Evolutionary conservation across 2,888 invertebrate species (phyloP), one percentile per base, ranked within the genome.

Genomic region (Exephanes ischioxanthus): DNA sequence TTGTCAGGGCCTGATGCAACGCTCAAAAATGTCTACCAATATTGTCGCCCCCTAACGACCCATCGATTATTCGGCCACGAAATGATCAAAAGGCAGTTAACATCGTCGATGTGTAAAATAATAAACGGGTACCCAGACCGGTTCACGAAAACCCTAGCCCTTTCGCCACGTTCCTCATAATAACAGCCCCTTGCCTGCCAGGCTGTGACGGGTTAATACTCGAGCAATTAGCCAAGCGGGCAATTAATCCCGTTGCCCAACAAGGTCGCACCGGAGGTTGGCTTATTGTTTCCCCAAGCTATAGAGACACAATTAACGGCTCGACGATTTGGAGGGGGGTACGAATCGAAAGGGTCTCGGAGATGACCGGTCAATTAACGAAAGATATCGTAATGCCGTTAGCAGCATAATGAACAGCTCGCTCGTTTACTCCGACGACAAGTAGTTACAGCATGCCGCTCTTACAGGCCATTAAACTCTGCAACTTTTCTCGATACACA

Each of bases 181-280:
- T 66, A 71, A 80, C 63, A 79, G 80, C 70, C 45, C 68, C 63
- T 73, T 22, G 45, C 26, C 33, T 66, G 66, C 51, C 68, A 75
- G 71, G 79, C 77, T 48, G 67, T 79, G 71, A 77, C 82, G 82
- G 70, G 77, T 87, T 84, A 85, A 86, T 85, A 86, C 77, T 70
- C 78, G 80, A 63, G 81, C 84, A 88, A 87, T 87, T 81, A 85
- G 73, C 33, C 71, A 77, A 78, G 76, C 26, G 61, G 79, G 77
- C 71, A 88, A 88, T 88, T 87, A 86, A 73, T 79, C 79, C 76
- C 53, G 66, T 71, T 80, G 75, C 22, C 45, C 78, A 67, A 72
- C 66, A 73, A 77, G 58, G 48, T 66, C 48, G 55, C 30, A 72
- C 78, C 73, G 45, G 14, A 71, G 67, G 80, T 71, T 53, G 72